Evolutionary conservation across 2,888 invertebrate genomes (phyloP).

Genomic region (Malthinus seriepunctatus): DNA sequence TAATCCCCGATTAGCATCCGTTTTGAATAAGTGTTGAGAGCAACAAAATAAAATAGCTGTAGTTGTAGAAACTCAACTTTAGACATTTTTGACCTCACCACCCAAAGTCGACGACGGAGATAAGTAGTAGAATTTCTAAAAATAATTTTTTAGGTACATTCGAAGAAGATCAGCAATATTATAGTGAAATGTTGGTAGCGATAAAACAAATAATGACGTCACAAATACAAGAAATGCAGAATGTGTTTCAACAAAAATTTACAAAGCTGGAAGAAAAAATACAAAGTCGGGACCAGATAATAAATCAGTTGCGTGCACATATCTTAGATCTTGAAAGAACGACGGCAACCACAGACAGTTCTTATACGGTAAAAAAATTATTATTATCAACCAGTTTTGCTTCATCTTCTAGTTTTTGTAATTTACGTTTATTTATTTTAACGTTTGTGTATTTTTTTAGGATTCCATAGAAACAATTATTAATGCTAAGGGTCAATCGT

Average conservation of each 20-base stretch:
- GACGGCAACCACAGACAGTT: conserved; percentile 46
- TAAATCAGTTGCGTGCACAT: conserved; percentile 73
- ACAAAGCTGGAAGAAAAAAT: conserved; percentile 79
- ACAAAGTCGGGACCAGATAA: conserved; percentile 78
- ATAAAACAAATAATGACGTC: conserved; percentile 82
- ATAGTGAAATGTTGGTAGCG: conserved; percentile 74
- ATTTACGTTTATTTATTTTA: neutral
- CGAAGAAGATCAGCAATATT: conserved; percentile 76
- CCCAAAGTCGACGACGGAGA: too few species aligned
- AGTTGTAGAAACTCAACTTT: too few species aligned
- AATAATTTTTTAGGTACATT: conserved; percentile 57
- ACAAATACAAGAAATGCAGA: conserved; percentile 71
- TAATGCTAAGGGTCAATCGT: conserved; percentile 53
- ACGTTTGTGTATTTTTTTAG: conserved; percentile 34
- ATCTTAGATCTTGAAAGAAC: conserved; percentile 67
- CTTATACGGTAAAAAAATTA: conserved; percentile 44
- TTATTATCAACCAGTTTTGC: neutral
- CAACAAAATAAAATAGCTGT: too few species aligned
- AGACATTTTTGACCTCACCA: too few species aligned
- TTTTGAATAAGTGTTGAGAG: too few species aligned
- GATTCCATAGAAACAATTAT: conserved; percentile 54
- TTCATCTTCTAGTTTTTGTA: too few species aligned
- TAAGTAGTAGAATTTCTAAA: too few species aligned
- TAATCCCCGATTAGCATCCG: too few species aligned
- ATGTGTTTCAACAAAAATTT: conserved; percentile 73